A percentile compares a stretch with the other conserved stretches of the same genome.
These are phyloP conservation scores for Phalacrocorax aristotelis DNA, from an alignment of 2,113 vertebrate species.

Conservation along the genomic window DNA sequence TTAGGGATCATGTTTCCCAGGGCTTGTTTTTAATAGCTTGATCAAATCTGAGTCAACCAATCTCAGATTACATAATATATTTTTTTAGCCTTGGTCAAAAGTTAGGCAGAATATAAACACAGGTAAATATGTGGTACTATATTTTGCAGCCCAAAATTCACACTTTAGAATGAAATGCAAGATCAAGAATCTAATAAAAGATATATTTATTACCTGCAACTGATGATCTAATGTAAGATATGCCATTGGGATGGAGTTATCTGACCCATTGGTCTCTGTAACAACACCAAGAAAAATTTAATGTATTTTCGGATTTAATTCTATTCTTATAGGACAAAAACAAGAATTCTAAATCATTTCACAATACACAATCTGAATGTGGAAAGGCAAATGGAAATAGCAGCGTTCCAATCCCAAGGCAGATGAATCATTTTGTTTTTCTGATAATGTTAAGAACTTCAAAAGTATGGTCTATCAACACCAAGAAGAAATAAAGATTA, in stretches of 20 bases:
- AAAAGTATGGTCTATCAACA: background rate
- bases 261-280: conserved; percentile 96
- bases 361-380: conserved; percentile 37
- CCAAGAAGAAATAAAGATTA: conserved; percentile 18
- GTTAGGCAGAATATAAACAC: conserved; percentile 30
- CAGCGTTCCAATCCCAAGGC: conserved; percentile 50
- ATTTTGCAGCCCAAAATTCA: background rate
- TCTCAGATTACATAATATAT: conserved; percentile 43
- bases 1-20: conserved; percentile 43
- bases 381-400: conserved; percentile 57
- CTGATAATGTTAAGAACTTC: conserved; percentile 23
- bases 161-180: background rate
- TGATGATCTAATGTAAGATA: conserved; percentile 99
- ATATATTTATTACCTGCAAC: conserved; percentile 85
- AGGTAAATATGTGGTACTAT: conserved; percentile 7
- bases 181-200: background rate
- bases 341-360: conserved; percentile 19
- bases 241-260: conserved; percentile 99
- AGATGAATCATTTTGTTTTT: conserved; percentile 47
- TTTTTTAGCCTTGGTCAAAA: conserved; percentile 58
- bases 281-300: conserved; percentile 13
- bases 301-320: background rate
- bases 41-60: conserved; percentile 47
- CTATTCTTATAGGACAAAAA: background rate
- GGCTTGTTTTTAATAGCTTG: conserved; percentile 61